Evolutionary conservation across 2,888 invertebrate species (phyloP).

Genomic region (Ophraella communa): DNA sequence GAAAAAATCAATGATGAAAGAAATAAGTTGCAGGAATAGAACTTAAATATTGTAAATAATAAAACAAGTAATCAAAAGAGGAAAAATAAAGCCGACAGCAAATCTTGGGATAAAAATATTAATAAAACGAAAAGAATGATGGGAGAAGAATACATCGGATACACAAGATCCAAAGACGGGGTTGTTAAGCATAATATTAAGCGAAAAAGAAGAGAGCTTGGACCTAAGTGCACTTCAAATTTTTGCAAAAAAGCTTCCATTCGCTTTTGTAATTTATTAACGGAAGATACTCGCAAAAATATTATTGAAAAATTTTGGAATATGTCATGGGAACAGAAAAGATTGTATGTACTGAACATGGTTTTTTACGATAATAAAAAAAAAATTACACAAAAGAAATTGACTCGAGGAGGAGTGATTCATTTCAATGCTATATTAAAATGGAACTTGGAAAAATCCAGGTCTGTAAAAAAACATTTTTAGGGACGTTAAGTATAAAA

Average conservation of each 20-base stretch:
- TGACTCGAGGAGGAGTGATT: too few species aligned
- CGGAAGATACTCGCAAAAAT: constrained; percentile 19
- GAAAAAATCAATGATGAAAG: too few species aligned
- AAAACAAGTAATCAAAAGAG: too few species aligned
- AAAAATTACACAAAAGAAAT: constrained; percentile 17
- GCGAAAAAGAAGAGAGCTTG: constrained; percentile 19
- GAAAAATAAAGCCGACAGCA: constrained; percentile 3
- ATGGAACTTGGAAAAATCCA: constrained; percentile 11
- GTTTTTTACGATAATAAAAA: constrained; percentile 10
- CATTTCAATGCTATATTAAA: constrained; percentile 18
- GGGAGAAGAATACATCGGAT: constrained; percentile 31
- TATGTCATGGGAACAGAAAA: constrained; percentile 20
- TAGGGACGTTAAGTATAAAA: constrained; percentile 9
- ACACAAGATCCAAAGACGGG: constrained; percentile 31
- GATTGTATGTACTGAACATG: constrained; percentile 10
- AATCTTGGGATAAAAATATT: constrained; percentile 29
- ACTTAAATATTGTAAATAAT: too few species aligned
- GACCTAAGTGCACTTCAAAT: constrained; percentile 23
- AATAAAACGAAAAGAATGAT: constrained; percentile 34
- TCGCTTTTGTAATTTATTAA: constrained; percentile 4
- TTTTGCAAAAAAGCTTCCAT: constrained; percentile 25
- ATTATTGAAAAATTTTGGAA: constrained; percentile 20
- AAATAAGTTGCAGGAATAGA: too few species aligned
- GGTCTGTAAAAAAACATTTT: constrained; percentile 17
- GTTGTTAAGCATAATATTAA: constrained; percentile 24